Evolutionary conservation across 2,888 invertebrate genomes (phyloP), one percentile per base, ranked within the genome.

Genomic region (Agrochola macilenta): DNA sequence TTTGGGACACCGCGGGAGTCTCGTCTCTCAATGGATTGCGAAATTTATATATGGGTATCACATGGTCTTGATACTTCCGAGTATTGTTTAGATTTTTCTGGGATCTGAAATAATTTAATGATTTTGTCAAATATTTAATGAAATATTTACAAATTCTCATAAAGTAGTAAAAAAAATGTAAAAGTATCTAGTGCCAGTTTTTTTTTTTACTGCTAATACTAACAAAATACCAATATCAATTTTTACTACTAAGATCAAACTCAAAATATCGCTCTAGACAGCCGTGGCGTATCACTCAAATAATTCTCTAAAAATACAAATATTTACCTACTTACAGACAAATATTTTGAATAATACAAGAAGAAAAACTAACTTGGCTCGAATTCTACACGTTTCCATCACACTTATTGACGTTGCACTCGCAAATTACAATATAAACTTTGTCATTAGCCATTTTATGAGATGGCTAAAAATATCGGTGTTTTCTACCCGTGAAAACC

Each of bases 11-110:
- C 81, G 63, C 78, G 75, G 57, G 68, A 76, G 58, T 81, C 81
- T 79, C 81, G 75, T 72, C 70, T 74, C 77, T 77, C 81, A 86
- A 88, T 89, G 78, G 70, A 88, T 88, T 85, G 84, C 77, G 68
- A 78, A 83, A 85, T 81, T 70, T 76, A 70, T 78, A 26, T 75
- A 65, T 43, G 5, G 3, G 14, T 82, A 66, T 20, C 5, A 20
- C 11, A 12, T 23, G 4, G 26, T 81, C 63, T 87, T 88, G 82
- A 86, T 89, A 83, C 80, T 86, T 84, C 1, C 3, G 5, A 11
- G 9, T 69, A 35, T 52, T 69, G 0, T 9, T 35, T 8, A 8
- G 20, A 14, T 30, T 30, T 17, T 30, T 43, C 23, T 30, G 23
- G 9, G 9, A 0, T 5, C 1, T n/a, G 12, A 23, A 30, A 30